Evolutionary conservation across 2,888 invertebrate species (phyloP).

Genomic region (Cartodere bifasciata): DNA sequence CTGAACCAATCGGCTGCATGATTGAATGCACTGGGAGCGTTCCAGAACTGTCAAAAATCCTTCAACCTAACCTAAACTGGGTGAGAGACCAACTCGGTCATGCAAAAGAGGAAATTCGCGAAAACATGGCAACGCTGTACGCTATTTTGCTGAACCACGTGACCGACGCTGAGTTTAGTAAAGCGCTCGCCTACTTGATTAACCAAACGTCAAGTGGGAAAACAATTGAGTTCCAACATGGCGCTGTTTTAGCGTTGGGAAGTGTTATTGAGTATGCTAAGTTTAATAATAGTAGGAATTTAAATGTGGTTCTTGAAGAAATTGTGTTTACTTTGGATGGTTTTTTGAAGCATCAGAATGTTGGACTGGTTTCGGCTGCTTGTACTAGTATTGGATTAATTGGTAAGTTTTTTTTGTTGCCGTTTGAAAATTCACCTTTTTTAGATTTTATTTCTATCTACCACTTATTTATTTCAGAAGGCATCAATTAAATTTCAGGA

Average conservation of each 20-base stretch:
- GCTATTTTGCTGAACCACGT: slow-evolving; percentile 50
- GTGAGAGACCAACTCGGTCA: slow-evolving; percentile 48
- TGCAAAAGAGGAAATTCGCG: slow-evolving; percentile 65
- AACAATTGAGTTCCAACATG: slow-evolving; percentile 64
- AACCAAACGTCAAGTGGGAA: slow-evolving; percentile 41
- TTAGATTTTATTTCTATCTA: too few species aligned
- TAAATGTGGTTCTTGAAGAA: neutral
- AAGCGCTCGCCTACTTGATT: slow-evolving; percentile 44
- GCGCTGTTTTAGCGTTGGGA: slow-evolving; percentile 59
- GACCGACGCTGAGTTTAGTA: slow-evolving; percentile 38
- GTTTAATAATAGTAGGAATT: slow-evolving; percentile 26
- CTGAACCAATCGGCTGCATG: slow-evolving; percentile 59
- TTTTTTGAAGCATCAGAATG: slow-evolving; percentile 49
- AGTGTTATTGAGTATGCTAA: slow-evolving; percentile 58
- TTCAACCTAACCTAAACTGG: slow-evolving; percentile 52
- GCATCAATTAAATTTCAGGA: too few species aligned
- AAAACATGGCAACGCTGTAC: slow-evolving; percentile 60
- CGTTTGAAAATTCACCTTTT: slow-evolving; percentile 39
- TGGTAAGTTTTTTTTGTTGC: slow-evolving; percentile 54
- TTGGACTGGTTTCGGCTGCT: slow-evolving; percentile 52
- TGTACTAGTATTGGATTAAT: slow-evolving; percentile 61
- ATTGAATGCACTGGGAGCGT: slow-evolving; percentile 76
- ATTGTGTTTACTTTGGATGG: slow-evolving; percentile 39
- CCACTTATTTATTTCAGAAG: too few species aligned
- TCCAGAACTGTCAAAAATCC: slow-evolving; percentile 53